These are phyloP conservation scores for Tetrapedia diversipes DNA, from an alignment of 2,888 invertebrate genomes.

Conservation along the genomic window DNA sequence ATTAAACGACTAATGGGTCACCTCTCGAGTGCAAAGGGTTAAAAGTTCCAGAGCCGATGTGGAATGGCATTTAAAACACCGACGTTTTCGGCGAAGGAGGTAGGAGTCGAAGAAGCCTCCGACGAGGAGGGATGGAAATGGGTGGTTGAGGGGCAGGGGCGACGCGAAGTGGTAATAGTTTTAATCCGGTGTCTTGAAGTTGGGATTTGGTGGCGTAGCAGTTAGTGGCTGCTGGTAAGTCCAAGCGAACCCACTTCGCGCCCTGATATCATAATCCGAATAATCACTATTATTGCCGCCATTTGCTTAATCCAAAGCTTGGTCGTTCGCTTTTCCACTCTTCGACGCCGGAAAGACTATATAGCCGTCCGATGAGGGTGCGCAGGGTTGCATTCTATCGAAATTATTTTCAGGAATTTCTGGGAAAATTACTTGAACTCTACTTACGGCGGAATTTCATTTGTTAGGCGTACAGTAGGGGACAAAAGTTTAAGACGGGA, in stretches of 20 bases:
- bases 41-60: too few relatives aligned
- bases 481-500: too few relatives aligned
- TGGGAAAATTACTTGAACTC: not conserved
- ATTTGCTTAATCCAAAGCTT: slow-evolving; percentile 81
- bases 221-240: slow-evolving; percentile 79
- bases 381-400: slow-evolving; percentile 38
- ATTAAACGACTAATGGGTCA: too few relatives aligned
- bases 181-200: slow-evolving; percentile 83
- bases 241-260: slow-evolving; percentile 80
- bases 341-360: slow-evolving; percentile 51
- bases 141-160: slow-evolving; percentile 58
- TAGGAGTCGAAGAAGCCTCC: slow-evolving; percentile 44
- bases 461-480: too few relatives aligned
- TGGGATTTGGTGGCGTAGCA: slow-evolving; percentile 81
- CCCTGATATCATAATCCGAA: slow-evolving; percentile 83
- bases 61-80: slow-evolving; percentile 35
- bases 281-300: slow-evolving; percentile 83
- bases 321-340: slow-evolving; percentile 43
- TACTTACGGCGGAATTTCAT: too few relatives aligned
- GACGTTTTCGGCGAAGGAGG: slow-evolving; percentile 1
- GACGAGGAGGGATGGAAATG: slow-evolving; percentile 34
- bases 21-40: too few relatives aligned
- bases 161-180: slow-evolving; percentile 80
- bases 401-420: slow-evolving; percentile 3
- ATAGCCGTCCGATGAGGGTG: slow-evolving; percentile 48